Evolutionary conservation across 1,140 invertebrate genomes (phyloP), one percentile per base, ranked within the genome.

Genomic region (Tetramorium parvispinum): DNA sequence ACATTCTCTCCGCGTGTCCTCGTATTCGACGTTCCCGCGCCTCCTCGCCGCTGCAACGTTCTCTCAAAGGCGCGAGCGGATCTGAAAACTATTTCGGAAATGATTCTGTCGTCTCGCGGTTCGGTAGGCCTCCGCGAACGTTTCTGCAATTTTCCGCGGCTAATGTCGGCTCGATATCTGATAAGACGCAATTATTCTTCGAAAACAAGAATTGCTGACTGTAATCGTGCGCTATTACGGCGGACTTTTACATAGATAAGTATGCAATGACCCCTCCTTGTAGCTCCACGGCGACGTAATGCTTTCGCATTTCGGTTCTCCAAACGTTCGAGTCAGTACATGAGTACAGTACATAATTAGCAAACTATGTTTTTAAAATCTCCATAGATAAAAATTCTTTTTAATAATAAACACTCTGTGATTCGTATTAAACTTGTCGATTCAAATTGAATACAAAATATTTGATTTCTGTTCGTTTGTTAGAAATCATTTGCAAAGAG

Each of bases 21-120:
- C 79, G 63, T 61, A 78, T 85, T 89, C 86, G 70, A 43, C 32
- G 66, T 87, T 86, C 65, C 75, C 83, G 82, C 87, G 61, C 68
- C 87, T 57, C 76, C 77, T 51, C 43, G 21, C 76, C 66, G 65
- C 7, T 21, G 43, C 8, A 43, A 46, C 75, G 43, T 63, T 65
- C 32, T 65, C 37, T 40, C 63, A n/a, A 16, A 18, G 6, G 49
- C 27, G 32, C 27, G 46, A 49, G 21, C 63, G 32, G 63, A 59
- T 59, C 21, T 13, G 55, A 40, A 3, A n/a, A n/a, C 16, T 21
- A 21, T 65, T 40, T 65, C 37, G 37, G 63, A 37, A 65, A 65
- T 11, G 63, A 3, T 5, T 43, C 65, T 46, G 10, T 46, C 65
- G 4, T 32, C 32, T 32, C 32, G 32, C 32, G 32, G 32, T 37